Evolutionary conservation across 2,797 vertebrate species (phyloP).

Genomic region (Neomorphus geoffroyi): DNA sequence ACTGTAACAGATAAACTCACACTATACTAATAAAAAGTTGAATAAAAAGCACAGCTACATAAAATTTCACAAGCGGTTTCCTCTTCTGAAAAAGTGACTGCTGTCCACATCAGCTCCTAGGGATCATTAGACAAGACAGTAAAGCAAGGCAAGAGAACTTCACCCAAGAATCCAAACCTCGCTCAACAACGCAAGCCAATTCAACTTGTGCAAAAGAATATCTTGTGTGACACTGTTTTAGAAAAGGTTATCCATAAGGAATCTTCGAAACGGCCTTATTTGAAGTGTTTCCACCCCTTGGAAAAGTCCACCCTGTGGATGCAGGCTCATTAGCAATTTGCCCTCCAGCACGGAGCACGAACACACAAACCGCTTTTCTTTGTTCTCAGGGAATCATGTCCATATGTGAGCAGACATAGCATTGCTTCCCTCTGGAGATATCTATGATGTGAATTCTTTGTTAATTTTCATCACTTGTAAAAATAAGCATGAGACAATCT

Average conservation of each 20-base stretch:
- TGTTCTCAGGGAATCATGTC: background rate
- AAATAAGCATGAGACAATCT: background rate
- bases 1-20: background rate
- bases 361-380: background rate
- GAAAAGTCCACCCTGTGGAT: background rate
- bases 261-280: background rate
- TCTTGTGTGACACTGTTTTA: background rate
- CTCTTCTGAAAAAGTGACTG: background rate
- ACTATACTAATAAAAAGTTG: background rate
- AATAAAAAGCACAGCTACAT: background rate
- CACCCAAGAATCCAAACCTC: background rate
- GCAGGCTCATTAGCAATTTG: background rate
- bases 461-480: background rate
- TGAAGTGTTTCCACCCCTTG: background rate
- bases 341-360: background rate
- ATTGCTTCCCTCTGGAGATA: background rate
- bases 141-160: background rate
- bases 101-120: background rate
- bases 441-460: background rate
- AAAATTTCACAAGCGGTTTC: background rate
- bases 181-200: background rate
- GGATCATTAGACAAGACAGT: background rate
- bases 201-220: background rate
- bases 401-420: background rate
- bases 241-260: background rate